phyloP scores from a whole-genome alignment of 2,113 vertebrate genomes.

The Oryzias melastigma region DNA sequence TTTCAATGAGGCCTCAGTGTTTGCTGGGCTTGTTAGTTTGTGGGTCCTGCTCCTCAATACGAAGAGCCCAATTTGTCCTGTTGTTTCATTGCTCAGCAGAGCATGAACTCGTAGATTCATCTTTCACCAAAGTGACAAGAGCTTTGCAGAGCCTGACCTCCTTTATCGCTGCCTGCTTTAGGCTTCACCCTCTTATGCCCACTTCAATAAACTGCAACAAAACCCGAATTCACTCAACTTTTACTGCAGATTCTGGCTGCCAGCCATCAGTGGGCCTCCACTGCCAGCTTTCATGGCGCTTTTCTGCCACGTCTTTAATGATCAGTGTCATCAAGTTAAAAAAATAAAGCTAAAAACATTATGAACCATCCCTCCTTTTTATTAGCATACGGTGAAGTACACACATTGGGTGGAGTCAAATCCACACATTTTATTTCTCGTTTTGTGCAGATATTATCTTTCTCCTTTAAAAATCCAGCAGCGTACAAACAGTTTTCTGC shows the following conservation, averaged over 20 bases:
- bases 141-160: not conserved
- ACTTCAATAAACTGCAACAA: conserved; percentile 6
- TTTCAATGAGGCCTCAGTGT: not conserved
- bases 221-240: not conserved
- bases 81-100: not conserved
- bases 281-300: not conserved
- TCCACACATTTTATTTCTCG: conserved; percentile 7
- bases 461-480: not conserved
- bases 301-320: not conserved
- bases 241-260: not conserved
- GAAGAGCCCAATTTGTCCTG: not conserved
- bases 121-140: too few species aligned
- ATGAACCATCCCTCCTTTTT: too few species aligned
- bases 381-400: too few species aligned
- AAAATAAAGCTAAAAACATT: not conserved
- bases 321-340: not conserved
- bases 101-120: not conserved
- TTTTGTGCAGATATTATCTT: conserved; percentile 1
- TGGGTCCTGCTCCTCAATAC: not conserved
- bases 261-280: not conserved
- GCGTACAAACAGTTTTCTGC: too few species aligned
- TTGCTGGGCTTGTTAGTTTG: not conserved
- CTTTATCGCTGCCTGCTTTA: not conserved
- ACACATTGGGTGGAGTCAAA: not conserved
- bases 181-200: not conserved